These are phyloP conservation scores for Allobates femoralis DNA, from an alignment of 2,797 vertebrate species.

Conservation along the genomic window DNA sequence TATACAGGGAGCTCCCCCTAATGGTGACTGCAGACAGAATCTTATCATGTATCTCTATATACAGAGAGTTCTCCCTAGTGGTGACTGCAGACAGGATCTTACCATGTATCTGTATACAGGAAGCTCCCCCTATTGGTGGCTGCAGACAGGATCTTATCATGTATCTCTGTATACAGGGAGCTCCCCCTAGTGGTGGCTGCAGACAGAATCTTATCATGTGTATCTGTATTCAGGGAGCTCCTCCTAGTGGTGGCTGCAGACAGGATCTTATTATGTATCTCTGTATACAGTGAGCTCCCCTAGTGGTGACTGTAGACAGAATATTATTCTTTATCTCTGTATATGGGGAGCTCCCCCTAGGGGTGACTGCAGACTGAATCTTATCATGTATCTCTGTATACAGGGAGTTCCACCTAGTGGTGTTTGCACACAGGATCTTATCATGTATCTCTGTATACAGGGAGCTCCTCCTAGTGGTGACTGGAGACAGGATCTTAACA, in stretches of 20 bases:
- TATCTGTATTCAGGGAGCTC: no score
- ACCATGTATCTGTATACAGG: no score
- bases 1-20: not conserved
- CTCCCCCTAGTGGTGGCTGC: not conserved
- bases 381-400: no score
- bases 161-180: no score
- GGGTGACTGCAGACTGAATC: not conserved
- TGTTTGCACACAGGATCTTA: not conserved
- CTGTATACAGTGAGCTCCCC: no score
- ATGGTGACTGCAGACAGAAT: not conserved
- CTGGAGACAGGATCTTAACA: not conserved
- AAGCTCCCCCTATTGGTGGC: not conserved
- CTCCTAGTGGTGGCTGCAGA: not conserved
- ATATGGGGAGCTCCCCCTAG: not conserved
- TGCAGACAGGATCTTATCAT: not conserved
- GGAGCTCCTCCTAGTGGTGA: not conserved
- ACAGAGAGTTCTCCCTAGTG: not conserved
- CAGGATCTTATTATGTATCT: not conserved
- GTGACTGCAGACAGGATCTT: not conserved
- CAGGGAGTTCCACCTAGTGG: no score
- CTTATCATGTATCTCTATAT: no score
- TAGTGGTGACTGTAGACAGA: not conserved
- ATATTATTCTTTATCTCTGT: no score
- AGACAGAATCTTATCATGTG: not conserved
- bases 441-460: no score